Evolutionary conservation across 2,113 vertebrate genomes (phyloP).

Genomic region (Globicephala melas): DNA sequence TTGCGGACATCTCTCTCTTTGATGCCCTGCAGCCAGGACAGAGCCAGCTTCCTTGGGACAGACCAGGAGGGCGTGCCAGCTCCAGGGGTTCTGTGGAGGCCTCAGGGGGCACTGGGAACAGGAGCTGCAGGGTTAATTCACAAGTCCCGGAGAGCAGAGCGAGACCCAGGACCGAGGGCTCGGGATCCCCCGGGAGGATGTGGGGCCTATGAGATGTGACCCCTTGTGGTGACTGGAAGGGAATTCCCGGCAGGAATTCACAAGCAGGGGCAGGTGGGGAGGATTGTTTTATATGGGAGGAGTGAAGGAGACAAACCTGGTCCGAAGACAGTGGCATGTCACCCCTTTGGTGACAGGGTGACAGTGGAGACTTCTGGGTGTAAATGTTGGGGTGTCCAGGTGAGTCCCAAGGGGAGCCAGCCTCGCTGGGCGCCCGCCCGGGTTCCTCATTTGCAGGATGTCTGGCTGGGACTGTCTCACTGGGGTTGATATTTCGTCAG

Average conservation of each 20-base stretch:
- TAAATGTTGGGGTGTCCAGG: neutral
- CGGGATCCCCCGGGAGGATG: accelerated
- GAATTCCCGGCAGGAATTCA: neutral
- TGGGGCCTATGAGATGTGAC: neutral
- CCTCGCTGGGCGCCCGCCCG: neutral
- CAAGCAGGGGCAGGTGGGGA: neutral
- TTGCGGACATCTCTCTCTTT: neutral
- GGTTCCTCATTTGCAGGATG: neutral
- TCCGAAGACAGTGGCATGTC: neutral
- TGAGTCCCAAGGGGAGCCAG: neutral
- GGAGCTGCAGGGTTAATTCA: neutral
- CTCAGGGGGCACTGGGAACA: neutral
- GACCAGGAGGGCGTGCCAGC: neutral
- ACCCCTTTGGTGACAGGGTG: neutral
- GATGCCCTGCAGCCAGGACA: neutral
- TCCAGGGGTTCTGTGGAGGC: neutral
- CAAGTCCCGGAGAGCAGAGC: neutral
- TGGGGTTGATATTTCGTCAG: neutral
- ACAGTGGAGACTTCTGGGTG: neutral
- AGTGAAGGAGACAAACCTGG: neutral
- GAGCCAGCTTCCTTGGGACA: neutral
- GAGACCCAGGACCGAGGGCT: neutral
- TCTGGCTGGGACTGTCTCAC: neutral
- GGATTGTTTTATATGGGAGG: neutral
- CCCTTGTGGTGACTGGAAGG: neutral